Evolutionary conservation across 2,888 invertebrate species (phyloP).

Genomic region (Subacronicta megacephala): DNA sequence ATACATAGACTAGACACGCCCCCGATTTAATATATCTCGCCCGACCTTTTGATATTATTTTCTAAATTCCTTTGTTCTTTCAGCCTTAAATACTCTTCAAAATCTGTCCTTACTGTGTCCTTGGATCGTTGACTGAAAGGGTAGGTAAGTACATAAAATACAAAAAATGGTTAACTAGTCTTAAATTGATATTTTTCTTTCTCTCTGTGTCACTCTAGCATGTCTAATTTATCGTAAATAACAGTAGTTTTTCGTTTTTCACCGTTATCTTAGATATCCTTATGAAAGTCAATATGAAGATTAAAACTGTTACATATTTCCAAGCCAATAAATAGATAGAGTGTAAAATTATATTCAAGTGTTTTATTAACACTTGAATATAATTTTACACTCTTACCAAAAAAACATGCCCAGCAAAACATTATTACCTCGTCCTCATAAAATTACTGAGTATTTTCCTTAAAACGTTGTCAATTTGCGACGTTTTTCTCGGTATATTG

Average conservation of each 20-base stretch:
- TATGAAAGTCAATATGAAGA: too few species aligned
- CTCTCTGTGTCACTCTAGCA: too few species aligned
- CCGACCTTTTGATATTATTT: conserved; percentile 47
- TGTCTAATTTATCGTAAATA: too few species aligned
- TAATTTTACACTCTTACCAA: conserved; percentile 28
- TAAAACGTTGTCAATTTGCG: conserved; percentile 39
- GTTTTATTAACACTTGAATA: conserved; percentile 8
- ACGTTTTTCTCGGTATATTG: conserved; percentile 48
- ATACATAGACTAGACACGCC: conserved; percentile 11
- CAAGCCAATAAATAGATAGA: background rate
- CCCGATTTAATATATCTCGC: conserved; percentile 31
- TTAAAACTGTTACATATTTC: background rate
- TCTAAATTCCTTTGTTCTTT: conserved; percentile 49
- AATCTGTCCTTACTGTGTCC: conserved; percentile 17
- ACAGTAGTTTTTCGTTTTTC: too few species aligned
- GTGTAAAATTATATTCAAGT: too few species aligned
- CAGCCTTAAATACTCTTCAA: conserved; percentile 36
- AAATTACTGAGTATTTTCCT: conserved; percentile 20
- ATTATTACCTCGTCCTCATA: conserved; percentile 12
- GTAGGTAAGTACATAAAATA: background rate
- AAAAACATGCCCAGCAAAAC: conserved; percentile 16
- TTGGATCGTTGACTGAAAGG: conserved; percentile 18
- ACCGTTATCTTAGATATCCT: too few species aligned
- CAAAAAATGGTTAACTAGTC: too few species aligned
- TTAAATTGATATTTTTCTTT: too few species aligned